phyloP scores from a whole-genome alignment of 2,113 vertebrate species.

The Sylvia atricapilla region DNA sequence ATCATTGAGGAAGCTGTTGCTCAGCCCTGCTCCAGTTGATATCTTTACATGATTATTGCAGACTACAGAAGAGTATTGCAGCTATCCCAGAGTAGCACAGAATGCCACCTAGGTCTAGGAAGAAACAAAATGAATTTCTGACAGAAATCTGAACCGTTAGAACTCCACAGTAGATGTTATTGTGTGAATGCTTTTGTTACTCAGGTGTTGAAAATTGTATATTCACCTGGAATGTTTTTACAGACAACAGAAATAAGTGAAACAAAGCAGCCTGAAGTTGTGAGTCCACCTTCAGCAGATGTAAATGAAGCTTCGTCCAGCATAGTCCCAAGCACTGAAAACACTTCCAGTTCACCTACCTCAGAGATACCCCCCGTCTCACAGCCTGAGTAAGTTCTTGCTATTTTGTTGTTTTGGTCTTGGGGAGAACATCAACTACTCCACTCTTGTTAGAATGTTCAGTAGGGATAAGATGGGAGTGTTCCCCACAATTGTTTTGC shows the following conservation, averaged over 20 bases:
- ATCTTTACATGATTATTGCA: neutral
- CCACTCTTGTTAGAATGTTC: neutral
- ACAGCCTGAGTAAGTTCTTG: slow-evolving; percentile 79
- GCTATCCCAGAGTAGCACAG: neutral
- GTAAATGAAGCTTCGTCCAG: slow-evolving; percentile 66
- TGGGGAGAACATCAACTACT: neutral
- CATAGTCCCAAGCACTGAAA: slow-evolving; percentile 72
- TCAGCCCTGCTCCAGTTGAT: neutral
- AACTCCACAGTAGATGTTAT: neutral
- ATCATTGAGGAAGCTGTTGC: neutral
- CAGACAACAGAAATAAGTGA: slow-evolving; percentile 64
- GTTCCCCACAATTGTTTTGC: neutral
- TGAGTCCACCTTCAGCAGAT: slow-evolving; percentile 54
- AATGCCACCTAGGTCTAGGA: neutral
- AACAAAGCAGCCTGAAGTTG: slow-evolving; percentile 48
- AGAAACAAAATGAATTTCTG: neutral
- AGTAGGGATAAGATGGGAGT: neutral
- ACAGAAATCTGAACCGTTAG: neutral
- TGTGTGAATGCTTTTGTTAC: neutral
- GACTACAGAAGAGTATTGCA: neutral
- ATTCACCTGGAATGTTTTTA: neutral
- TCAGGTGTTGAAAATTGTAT: neutral
- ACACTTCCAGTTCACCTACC: slow-evolving; percentile 85
- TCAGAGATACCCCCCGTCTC: slow-evolving; percentile 79
- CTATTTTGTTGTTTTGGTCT: neutral